Conservation (phyloP, 2,113 vertebrate genomes). For the Anthoscopus minutus region DNA sequence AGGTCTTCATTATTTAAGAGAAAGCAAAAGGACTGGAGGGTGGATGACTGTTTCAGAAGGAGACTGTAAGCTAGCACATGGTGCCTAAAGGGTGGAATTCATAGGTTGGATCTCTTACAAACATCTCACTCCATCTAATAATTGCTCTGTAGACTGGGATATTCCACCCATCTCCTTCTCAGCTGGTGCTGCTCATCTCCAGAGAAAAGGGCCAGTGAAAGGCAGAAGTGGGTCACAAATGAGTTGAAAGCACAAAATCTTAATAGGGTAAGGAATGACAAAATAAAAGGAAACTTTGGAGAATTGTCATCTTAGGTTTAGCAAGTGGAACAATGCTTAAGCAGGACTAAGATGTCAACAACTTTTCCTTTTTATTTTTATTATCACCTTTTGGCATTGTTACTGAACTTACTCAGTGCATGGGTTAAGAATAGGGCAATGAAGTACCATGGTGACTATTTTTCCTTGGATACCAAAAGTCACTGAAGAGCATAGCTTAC, state of each 20-base stretch:
- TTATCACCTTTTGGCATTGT: neutral
- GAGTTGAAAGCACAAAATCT: neutral
- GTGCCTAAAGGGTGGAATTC: neutral
- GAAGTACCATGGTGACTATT: neutral
- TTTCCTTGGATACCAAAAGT: neutral
- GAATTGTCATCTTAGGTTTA: neutral
- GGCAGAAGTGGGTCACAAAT: neutral
- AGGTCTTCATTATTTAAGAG: neutral
- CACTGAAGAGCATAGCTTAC: neutral
- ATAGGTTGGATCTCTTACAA: fast-evolving
- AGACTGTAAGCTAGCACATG: neutral
- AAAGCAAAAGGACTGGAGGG: neutral
- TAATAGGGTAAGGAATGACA: neutral
- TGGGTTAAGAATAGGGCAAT: neutral
- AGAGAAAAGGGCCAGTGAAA: neutral
- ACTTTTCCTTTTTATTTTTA: neutral
- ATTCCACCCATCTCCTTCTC: neutral
- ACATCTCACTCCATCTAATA: fast-evolving
- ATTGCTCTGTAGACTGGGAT: neutral
- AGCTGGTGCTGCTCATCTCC: neutral
- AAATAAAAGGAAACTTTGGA: neutral
- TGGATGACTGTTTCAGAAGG: neutral
- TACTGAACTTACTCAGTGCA: neutral
- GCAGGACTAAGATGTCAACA: neutral
- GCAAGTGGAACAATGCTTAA: neutral